Conservation (phyloP, 2,888 invertebrate genomes). For the Hedya salicella region DNA sequence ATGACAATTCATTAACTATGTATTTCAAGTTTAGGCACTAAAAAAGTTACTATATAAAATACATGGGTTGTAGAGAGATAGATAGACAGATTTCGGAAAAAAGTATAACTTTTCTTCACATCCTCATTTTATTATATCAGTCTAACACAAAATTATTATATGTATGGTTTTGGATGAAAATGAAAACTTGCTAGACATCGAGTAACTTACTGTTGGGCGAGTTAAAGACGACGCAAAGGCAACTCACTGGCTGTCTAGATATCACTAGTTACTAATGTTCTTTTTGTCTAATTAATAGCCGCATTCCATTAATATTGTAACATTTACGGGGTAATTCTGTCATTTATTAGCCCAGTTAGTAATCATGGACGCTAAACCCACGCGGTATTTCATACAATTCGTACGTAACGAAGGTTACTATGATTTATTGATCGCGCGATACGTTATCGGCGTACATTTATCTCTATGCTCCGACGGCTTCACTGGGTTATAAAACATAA, state of each 20-base stretch:
- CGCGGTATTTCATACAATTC: constrained; percentile 41
- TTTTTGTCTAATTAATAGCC: neutral
- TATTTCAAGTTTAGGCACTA: no score
- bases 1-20: no score
- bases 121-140: no score
- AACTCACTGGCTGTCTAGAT: no score
- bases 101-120: no score
- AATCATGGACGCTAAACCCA: constrained; percentile 45
- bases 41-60: no score
- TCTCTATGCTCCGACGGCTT: constrained; percentile 58
- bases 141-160: no score
- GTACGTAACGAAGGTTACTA: constrained; percentile 61
- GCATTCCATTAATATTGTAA: neutral
- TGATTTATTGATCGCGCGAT: constrained; percentile 78
- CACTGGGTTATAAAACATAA: constrained; percentile 48
- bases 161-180: no score
- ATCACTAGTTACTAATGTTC: neutral
- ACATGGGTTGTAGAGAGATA: no score
- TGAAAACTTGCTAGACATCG: no score
- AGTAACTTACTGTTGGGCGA: no score
- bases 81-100: no score
- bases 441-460: constrained; percentile 74
- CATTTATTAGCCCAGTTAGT: constrained; percentile 19
- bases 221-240: neutral
- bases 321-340: constrained; percentile 1